Percentiles rank a stretch among this genome's conserved stretches.
phyloP scores from a whole-genome alignment of 37 sponge, comb jelly and placozoan species.

The Crambe crambe region DNA sequence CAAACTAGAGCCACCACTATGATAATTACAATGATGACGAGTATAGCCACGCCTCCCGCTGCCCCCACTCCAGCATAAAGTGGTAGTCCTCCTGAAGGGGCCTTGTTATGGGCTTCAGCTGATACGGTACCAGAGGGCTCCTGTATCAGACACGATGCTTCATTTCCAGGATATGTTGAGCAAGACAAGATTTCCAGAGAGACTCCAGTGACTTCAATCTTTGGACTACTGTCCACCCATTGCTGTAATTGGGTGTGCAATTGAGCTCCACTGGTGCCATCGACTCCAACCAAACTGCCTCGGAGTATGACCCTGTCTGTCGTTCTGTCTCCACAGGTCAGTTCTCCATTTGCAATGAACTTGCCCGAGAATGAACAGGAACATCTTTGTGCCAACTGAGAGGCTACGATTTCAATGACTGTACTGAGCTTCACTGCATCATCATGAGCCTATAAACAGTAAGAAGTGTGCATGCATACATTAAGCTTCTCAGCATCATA shows the following conservation, averaged over 20 bases:
- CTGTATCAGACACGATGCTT: too few species aligned
- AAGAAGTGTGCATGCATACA: too few species aligned
- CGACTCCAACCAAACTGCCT: neutral
- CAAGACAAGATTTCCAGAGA: neutral
- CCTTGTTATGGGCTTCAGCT: too few species aligned
- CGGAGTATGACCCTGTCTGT: neutral
- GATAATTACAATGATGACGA: too few species aligned
- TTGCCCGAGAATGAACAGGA: neutral
- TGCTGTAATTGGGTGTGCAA: neutral
- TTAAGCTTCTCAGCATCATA: too few species aligned
- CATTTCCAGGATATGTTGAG: neutral
- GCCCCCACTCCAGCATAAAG: too few species aligned
- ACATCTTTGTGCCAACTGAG: neutral
- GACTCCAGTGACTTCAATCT: neutral
- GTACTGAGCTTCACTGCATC: neutral
- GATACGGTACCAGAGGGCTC: too few species aligned
- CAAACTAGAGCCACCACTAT: too few species aligned
- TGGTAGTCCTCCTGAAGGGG: too few species aligned
- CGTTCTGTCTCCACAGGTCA: neutral
- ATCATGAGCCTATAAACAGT: neutral
- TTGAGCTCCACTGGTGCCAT: neutral
- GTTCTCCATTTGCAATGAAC: neutral
- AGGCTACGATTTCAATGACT: neutral
- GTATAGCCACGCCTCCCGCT: too few species aligned
- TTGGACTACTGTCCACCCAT: constrained; percentile 14